phyloP scores from a whole-genome alignment of 2,797 vertebrate species.

The Xenentodon cancila region DNA sequence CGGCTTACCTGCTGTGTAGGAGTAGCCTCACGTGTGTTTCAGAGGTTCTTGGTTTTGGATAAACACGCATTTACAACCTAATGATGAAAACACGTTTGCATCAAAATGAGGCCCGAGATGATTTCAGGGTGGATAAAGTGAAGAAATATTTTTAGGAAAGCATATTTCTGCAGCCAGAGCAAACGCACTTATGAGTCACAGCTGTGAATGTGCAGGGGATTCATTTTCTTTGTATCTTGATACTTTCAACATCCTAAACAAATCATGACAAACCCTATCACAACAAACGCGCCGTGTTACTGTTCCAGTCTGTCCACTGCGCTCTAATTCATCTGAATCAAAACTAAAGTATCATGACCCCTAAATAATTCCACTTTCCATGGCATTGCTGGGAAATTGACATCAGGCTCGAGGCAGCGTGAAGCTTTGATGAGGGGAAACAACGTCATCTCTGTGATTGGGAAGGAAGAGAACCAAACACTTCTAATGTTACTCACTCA shows the following conservation, averaged over 20 bases:
- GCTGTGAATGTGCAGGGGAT: slow-evolving; percentile 33
- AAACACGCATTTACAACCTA: slow-evolving; percentile 58
- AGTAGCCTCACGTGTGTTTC: slow-evolving; percentile 48
- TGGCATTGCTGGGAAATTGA: slow-evolving; percentile 73
- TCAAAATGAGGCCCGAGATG: slow-evolving; percentile 35
- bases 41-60: slow-evolving; percentile 52
- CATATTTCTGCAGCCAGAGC: slow-evolving; percentile 51
- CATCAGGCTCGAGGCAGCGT: slow-evolving; percentile 76
- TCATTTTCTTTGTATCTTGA: slow-evolving; percentile 37
- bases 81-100: slow-evolving; percentile 46
- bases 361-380: slow-evolving; percentile 59
- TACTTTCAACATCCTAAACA: slow-evolving; percentile 43
- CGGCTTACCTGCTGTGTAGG: slow-evolving; percentile 56
- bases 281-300: slow-evolving; percentile 58
- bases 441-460: slow-evolving; percentile 61
- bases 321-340: slow-evolving; percentile 34
- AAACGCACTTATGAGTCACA: slow-evolving; percentile 67
- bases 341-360: slow-evolving; percentile 47
- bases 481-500: slow-evolving; percentile 55
- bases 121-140: slow-evolving; percentile 28
- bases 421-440: slow-evolving; percentile 63
- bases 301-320: slow-evolving; percentile 46
- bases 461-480: slow-evolving; percentile 62
- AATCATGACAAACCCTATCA: slow-evolving; percentile 55
- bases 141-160: slow-evolving; percentile 57